Evolutionary conservation across 2,797 vertebrate species (phyloP), one percentile per base, ranked within the genome.

Genomic region (Zonotrichia albicollis): DNA sequence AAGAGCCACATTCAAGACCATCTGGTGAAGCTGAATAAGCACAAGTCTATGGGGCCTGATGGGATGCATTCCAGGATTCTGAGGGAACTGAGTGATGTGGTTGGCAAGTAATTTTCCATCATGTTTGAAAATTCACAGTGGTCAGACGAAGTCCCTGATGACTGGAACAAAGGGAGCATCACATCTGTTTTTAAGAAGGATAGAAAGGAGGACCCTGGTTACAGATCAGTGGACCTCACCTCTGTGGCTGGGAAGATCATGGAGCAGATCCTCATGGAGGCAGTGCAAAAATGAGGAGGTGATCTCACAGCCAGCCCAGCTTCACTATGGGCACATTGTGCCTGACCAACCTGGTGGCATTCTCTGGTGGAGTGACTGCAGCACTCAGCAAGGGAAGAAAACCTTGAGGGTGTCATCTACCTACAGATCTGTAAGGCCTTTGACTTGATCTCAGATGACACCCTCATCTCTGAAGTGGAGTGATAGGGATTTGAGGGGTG

Each of bases 321-420:
- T 40, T 54, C 48, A 40, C 21, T 62, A 0, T 5, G 30, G 16
- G 40, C 40, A 21, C 25, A 3, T 17, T 40, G 25, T 77, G 29
- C 11, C 19, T 62, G 34, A 55, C 25, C 48, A 30, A 1, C 25
- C 20, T 62, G 48, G 29, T 40, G 42, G 14, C 34, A 14, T 62
- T 54, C 19, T 46, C 29, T 61, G 40, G 9, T 53, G 64, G 19
- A 67, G 16, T 53, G 29, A 9, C 54, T 45, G 64, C 46, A 53
- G 5, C 21, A 14, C 17, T 55, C 26, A 8, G 21, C 65, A 40
- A 54, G 48, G 48, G 10, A 25, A 77, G 62, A 45, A 53, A 14
- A 62, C 3, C n/a, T n/a, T n/a, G n/a, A n/a, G n/a, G 1, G 11
- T 55, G 14, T 42, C 14, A 42, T 62, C 8, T 21, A 1, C 0